phyloP scores from a whole-genome alignment of 2,888 invertebrate species.

The Drosophila atripex region DNA sequence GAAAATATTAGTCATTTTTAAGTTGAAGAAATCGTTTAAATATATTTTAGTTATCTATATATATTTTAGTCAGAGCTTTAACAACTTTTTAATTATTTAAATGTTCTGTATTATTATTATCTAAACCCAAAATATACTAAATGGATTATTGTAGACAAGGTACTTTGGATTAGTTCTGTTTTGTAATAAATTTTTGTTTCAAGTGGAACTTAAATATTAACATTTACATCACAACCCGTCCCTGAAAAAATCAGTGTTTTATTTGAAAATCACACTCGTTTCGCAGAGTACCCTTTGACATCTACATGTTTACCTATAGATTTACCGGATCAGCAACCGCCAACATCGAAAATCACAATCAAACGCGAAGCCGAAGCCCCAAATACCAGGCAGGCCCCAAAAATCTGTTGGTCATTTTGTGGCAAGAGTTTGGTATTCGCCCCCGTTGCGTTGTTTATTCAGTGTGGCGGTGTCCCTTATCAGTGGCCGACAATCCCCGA shows the following conservation, averaged over 20 bases:
- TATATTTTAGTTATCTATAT: no score
- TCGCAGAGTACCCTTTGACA: not conserved
- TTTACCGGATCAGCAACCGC: slow-evolving; percentile 34
- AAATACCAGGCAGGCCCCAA: slow-evolving; percentile 8
- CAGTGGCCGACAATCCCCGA: slow-evolving; percentile 13
- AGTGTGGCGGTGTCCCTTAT: slow-evolving; percentile 17
- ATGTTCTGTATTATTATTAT: no score
- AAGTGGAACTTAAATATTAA: no score
- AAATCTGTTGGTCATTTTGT: slow-evolving; percentile 35
- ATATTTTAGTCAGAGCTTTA: no score
- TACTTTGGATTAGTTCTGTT: no score
- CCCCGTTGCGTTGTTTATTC: not conserved
- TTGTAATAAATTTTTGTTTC: no score
- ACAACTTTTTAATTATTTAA: no score
- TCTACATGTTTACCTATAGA: slow-evolving; percentile 17
- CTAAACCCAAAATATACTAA: no score
- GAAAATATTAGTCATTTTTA: not conserved
- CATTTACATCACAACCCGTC: no score
- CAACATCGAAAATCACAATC: slow-evolving; percentile 21
- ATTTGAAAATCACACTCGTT: not conserved
- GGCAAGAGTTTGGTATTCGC: slow-evolving; percentile 5
- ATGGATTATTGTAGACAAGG: no score
- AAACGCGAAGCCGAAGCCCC: slow-evolving; percentile 24
- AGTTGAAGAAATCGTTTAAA: not conserved
- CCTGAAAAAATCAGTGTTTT: no score